A percentile compares a stretch with the other conserved stretches of the same genome.
Evolutionary conservation across 2,888 invertebrate genomes (phyloP).

Genomic region (Myopa testacea): DNA sequence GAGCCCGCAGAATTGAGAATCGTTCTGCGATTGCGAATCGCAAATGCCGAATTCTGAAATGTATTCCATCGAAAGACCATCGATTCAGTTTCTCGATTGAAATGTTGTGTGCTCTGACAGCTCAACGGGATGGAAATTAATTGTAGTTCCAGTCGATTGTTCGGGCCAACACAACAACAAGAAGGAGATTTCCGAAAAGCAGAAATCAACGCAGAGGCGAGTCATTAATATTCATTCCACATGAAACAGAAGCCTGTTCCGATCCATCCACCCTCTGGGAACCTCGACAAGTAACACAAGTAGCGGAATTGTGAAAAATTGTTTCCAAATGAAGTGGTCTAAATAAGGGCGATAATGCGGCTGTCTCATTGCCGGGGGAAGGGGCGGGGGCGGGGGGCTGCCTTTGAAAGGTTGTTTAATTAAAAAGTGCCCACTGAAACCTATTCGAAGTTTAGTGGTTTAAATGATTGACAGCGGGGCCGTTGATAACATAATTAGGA

Average conservation of each 20-base stretch:
- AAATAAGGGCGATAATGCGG: conserved; percentile 20
- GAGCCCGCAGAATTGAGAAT: too few species aligned
- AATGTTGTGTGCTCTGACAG: neutral
- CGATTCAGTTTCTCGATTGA: neutral
- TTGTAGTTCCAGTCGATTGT: neutral
- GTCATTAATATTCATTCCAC: conserved; percentile 33
- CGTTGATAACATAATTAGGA: too few species aligned
- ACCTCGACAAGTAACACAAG: neutral
- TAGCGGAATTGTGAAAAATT: conserved; percentile 27
- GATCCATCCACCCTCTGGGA: neutral
- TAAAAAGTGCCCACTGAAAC: neutral
- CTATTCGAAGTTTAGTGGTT: too few species aligned
- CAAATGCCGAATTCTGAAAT: neutral
- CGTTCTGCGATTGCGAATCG: neutral
- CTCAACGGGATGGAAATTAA: conserved; percentile 11
- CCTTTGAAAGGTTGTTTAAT: neutral
- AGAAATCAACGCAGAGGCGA: neutral
- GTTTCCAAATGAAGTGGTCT: conserved; percentile 2
- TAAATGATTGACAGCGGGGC: too few species aligned
- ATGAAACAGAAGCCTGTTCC: neutral
- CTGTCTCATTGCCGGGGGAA: too few species aligned
- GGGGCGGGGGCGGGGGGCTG: neutral
- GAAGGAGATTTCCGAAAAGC: neutral
- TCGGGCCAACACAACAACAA: neutral
- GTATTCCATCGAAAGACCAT: neutral